phyloP scores from a whole-genome alignment of 2,888 invertebrate species.

The Microplitis manilae region DNA sequence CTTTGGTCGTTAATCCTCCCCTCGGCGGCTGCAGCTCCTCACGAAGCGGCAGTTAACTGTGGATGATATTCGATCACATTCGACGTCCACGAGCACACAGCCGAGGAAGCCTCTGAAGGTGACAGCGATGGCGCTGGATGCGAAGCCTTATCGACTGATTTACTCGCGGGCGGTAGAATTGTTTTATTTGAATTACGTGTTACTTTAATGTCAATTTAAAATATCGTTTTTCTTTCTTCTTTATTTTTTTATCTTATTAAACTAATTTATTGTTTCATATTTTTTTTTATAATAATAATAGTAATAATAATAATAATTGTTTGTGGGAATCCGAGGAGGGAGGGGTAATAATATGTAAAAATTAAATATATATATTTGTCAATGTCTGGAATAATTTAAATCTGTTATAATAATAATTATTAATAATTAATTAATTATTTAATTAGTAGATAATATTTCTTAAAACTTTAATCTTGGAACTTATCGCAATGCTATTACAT shows the following conservation, averaged over 20 bases:
- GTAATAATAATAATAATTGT: neutral
- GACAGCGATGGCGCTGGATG: neutral
- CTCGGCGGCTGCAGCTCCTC: neutral
- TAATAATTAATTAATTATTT: slow-evolving; percentile 48
- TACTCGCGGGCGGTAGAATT: neutral
- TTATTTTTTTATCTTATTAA: neutral
- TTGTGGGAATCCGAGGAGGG: slow-evolving; percentile 25
- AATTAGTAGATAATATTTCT: slow-evolving; percentile 34
- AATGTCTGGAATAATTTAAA: slow-evolving; percentile 58
- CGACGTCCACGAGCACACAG: neutral
- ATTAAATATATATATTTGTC: slow-evolving; percentile 53
- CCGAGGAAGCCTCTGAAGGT: neutral
- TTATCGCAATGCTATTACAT: slow-evolving; percentile 58
- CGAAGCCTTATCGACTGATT: neutral
- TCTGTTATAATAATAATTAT: slow-evolving; percentile 59
- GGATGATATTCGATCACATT: neutral
- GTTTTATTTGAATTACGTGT: neutral
- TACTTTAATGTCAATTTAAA: neutral
- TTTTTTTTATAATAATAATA: slow-evolving; percentile 41
- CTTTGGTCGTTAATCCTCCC: neutral
- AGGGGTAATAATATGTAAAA: slow-evolving; percentile 52
- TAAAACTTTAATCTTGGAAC: slow-evolving; percentile 54
- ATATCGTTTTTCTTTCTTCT: neutral
- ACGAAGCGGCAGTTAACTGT: slow-evolving; percentile 1
- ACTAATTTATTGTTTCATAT: slow-evolving; percentile 51